These are phyloP conservation scores for Volucella bombylans DNA, from an alignment of 2,888 invertebrate species.

Conservation along the genomic window DNA sequence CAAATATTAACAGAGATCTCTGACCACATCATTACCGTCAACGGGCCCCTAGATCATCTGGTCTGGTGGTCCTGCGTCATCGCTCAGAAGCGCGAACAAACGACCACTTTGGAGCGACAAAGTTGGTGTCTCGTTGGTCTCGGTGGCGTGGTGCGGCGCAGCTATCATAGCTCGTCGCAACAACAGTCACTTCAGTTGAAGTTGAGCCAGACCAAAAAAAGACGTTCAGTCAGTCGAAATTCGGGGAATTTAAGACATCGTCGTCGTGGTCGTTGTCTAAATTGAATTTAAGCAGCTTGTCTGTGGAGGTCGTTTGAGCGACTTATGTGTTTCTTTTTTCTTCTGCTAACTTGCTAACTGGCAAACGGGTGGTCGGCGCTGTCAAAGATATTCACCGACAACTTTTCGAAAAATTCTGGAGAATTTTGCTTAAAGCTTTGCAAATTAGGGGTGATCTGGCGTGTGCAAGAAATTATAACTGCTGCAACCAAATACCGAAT, in stretches of 20 bases:
- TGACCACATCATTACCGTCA: conserved; percentile 64
- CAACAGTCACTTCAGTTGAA: not conserved
- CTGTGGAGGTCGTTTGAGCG: conserved; percentile 35
- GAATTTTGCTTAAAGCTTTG: conserved; percentile 47
- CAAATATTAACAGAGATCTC: conserved; percentile 65
- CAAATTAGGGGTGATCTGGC: conserved; percentile 20
- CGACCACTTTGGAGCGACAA: conserved; percentile 46
- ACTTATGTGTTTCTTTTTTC: no score
- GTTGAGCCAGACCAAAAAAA: conserved; percentile 23
- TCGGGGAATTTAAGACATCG: conserved; percentile 55
- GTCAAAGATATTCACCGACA: conserved; percentile 56
- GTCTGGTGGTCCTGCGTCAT: conserved; percentile 27
- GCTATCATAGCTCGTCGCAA: conserved; percentile 31
- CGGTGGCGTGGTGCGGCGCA: conserved; percentile 39
- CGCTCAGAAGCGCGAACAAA: conserved; percentile 56
- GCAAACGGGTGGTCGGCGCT: conserved; percentile 66
- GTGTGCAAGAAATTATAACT: conserved; percentile 59
- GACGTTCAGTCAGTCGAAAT: conserved; percentile 55
- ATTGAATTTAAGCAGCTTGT: conserved; percentile 64
- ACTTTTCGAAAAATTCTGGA: conserved; percentile 57
- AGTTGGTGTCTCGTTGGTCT: not conserved
- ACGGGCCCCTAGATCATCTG: conserved; percentile 61
- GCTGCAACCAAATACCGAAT: conserved; percentile 31
- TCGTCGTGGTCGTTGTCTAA: conserved; percentile 47
- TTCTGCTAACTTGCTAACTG: conserved; percentile 6